phyloP scores from a whole-genome alignment of 1,140 invertebrate genomes.

The Cheumatopsyche charites region DNA sequence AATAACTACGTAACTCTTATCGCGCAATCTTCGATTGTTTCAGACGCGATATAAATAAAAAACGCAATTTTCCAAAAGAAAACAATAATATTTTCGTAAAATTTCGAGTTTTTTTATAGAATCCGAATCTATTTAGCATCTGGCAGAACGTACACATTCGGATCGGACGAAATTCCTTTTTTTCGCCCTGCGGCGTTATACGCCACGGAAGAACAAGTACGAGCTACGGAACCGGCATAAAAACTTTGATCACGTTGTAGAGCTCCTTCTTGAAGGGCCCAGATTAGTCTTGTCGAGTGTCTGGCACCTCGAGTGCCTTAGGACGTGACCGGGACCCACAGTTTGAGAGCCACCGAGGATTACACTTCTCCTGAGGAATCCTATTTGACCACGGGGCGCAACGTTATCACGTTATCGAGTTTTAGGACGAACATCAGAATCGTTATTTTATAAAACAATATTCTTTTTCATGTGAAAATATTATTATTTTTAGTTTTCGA shows the following conservation, averaged over 20 bases:
- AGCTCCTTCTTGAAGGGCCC: neutral
- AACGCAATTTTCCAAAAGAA: no score
- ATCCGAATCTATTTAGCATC: no score
- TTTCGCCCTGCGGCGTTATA: neutral
- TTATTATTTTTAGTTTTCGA: no score
- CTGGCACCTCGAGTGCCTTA: conserved; percentile 4
- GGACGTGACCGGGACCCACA: conserved; percentile 29
- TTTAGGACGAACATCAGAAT: no score
- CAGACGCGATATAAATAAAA: no score
- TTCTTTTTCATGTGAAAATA: no score
- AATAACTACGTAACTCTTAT: no score
- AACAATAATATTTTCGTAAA: no score
- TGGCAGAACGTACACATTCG: neutral
- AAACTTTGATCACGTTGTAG: conserved; percentile 32
- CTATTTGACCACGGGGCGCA: conserved; percentile 1
- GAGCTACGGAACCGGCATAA: conserved; percentile 20
- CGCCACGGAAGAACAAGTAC: no score
- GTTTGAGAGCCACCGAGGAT: conserved; percentile 15
- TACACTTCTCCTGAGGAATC: neutral
- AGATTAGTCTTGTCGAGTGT: conserved; percentile 30
- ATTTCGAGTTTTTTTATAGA: no score
- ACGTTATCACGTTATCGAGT: neutral
- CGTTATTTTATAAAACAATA: no score
- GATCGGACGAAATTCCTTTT: neutral
- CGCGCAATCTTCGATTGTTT: no score